Evolutionary conservation across 2,113 vertebrate genomes (phyloP).

Genomic region (Apteryx mantelli): DNA sequence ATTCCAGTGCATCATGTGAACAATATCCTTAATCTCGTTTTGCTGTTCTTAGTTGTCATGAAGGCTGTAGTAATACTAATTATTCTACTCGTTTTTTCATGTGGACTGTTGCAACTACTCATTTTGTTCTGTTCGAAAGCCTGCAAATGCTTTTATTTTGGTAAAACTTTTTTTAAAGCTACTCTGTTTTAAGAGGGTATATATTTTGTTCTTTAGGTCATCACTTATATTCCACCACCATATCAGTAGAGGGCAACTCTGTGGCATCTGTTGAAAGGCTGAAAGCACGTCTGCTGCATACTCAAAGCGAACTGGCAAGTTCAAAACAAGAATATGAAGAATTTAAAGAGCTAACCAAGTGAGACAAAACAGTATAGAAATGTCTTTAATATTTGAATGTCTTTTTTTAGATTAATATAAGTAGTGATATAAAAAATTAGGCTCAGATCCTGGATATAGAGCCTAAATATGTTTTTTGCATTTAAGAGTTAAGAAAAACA

Average conservation of each 20-base stretch:
- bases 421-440: neutral
- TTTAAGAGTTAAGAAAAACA: neutral
- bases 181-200: neutral
- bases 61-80: neutral
- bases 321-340: slow-evolving; percentile 91
- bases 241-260: slow-evolving; percentile 69
- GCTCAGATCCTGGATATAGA: neutral
- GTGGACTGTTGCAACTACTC: neutral
- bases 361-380: slow-evolving; percentile 42
- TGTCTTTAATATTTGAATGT: neutral
- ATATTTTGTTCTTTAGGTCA: slow-evolving; percentile 65
- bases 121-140: neutral
- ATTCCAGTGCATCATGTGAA: neutral
- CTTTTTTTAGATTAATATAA: too few relatives aligned
- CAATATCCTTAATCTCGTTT: neutral
- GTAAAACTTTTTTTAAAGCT: neutral
- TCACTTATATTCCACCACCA: slow-evolving; percentile 68
- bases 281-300: slow-evolving; percentile 87
- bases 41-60: neutral
- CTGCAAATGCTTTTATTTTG: neutral
- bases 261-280: slow-evolving; percentile 82
- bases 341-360: slow-evolving; percentile 93
- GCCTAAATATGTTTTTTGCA: neutral
- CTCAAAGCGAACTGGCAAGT: slow-evolving; percentile 85
- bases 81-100: neutral